Percentiles rank a stretch among this genome's conserved stretches.
These are phyloP conservation scores for Orthosia gracilis DNA, from an alignment of 2,888 invertebrate genomes.

Conservation along the genomic window DNA sequence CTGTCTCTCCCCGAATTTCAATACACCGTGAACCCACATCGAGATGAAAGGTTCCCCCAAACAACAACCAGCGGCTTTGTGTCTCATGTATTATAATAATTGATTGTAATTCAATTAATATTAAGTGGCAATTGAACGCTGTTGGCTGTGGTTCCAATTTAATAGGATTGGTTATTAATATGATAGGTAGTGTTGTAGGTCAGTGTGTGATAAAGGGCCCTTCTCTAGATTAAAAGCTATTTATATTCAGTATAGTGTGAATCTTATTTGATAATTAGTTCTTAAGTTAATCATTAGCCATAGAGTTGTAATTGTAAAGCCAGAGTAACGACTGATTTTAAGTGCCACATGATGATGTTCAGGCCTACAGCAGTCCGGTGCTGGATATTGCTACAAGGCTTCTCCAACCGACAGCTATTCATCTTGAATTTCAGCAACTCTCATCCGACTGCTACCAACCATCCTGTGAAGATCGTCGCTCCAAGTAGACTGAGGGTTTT, in stretches of 20 bases:
- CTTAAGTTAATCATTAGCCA: neutral
- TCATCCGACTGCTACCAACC: no score
- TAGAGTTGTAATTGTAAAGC: no score
- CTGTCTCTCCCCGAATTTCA: conserved; percentile 44
- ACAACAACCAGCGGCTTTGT: conserved; percentile 8
- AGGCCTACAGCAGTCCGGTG: no score
- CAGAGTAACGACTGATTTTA: no score
- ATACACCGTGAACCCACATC: conserved; percentile 21
- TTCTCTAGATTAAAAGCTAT: neutral
- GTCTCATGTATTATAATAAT: conserved; percentile 20
- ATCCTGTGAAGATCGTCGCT: no score
- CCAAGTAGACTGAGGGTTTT: no score
- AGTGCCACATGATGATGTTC: no score
- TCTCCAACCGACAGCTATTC: no score
- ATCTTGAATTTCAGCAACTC: no score
- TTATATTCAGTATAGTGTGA: neutral
- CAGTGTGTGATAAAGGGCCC: neutral
- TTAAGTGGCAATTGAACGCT: conserved; percentile 17
- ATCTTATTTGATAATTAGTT: neutral
- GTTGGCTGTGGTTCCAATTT: conserved; percentile 23
- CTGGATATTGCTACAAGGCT: no score
- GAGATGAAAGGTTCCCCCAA: conserved; percentile 15
- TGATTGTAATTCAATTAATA: conserved; percentile 51
- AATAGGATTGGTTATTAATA: conserved; percentile 5
- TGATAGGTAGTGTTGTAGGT: neutral